phyloP scores from a whole-genome alignment of 2,888 invertebrate genomes.

The Onthophagus sagittarius region DNA sequence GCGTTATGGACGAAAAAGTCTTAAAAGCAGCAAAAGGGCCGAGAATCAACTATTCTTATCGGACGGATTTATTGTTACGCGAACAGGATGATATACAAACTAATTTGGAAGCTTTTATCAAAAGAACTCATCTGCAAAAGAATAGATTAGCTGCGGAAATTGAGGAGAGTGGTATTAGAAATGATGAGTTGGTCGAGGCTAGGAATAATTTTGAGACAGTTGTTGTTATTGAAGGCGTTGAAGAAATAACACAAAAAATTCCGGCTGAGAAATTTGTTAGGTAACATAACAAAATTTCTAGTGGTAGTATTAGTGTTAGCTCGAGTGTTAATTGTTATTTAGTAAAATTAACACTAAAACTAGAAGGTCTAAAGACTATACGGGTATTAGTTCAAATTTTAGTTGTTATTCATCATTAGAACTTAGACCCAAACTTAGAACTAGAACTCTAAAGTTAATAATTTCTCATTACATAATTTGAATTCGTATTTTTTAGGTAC shows the following conservation, averaged over 20 bases:
- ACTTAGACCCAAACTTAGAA: too few relatives aligned
- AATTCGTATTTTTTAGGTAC: conserved; percentile 49
- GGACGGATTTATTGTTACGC: conserved; percentile 51
- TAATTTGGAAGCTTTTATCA: conserved; percentile 41
- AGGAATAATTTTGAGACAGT: conserved; percentile 51
- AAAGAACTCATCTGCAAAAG: conserved; percentile 42
- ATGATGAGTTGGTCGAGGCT: conserved; percentile 52
- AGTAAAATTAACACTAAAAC: too few relatives aligned
- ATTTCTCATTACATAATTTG: neutral
- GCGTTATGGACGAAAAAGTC: neutral
- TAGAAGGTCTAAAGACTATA: too few relatives aligned
- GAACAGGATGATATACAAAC: conserved; percentile 52
- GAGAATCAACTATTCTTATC: conserved; percentile 53
- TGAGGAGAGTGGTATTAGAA: conserved; percentile 55
- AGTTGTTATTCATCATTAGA: too few relatives aligned
- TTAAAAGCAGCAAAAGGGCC: conserved; percentile 4
- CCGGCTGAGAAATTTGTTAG: conserved; percentile 57
- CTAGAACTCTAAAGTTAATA: too few relatives aligned
- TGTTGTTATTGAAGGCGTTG: conserved; percentile 54
- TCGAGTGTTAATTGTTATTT: too few relatives aligned
- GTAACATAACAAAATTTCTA: too few relatives aligned
- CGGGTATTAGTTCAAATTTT: too few relatives aligned
- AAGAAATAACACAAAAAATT: conserved; percentile 58
- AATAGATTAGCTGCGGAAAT: conserved; percentile 50
- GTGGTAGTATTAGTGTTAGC: too few relatives aligned